These are phyloP conservation scores for Drosophila biarmipes DNA, from an alignment of 1,140 invertebrate species.

Conservation along the genomic window DNA sequence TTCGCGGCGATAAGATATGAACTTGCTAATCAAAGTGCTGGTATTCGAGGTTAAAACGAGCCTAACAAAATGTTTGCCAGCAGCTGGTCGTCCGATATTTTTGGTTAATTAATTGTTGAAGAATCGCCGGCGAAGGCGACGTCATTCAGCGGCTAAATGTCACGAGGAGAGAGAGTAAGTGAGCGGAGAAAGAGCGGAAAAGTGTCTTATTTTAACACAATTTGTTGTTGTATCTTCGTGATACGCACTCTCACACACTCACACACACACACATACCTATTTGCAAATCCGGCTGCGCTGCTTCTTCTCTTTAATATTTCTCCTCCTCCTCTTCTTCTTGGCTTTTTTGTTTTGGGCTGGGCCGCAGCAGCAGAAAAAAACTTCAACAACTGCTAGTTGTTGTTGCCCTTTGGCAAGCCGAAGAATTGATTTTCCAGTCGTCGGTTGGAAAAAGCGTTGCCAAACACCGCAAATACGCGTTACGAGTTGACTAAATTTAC, in stretches of 20 bases:
- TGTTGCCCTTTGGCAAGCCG: constrained; percentile 61
- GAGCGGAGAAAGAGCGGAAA: constrained; percentile 55
- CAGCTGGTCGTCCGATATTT: constrained; percentile 37
- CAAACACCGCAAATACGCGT: constrained; percentile 64
- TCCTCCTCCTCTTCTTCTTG: constrained; percentile 44
- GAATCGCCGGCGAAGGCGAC: constrained; percentile 61
- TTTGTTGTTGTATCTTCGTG: constrained; percentile 46
- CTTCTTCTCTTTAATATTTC: constrained; percentile 42
- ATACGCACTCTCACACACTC: constrained; percentile 45
- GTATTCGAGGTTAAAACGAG: constrained; percentile 17
- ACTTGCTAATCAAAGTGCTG: constrained; percentile 28
- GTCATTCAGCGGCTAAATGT: constrained; percentile 55
- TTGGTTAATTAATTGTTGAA: constrained; percentile 55
- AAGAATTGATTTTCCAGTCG: constrained; percentile 78
- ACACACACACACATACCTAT: constrained; percentile 42
- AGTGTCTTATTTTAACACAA: constrained; percentile 73
- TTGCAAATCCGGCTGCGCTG: constrained; percentile 76
- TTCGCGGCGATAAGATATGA: constrained; percentile 33
- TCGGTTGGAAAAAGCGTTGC: constrained; percentile 57
- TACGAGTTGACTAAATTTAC: constrained; percentile 67
- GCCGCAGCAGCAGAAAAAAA: constrained; percentile 48
- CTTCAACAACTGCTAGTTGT: constrained; percentile 69
- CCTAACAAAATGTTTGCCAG: constrained; percentile 37
- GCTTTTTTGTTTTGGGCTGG: constrained; percentile 73
- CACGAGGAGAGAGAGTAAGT: constrained; percentile 21